Evolutionary conservation across 2,113 vertebrate genomes (phyloP), one percentile per base, ranked within the genome.

Genomic region (Bombycilla garrulus): DNA sequence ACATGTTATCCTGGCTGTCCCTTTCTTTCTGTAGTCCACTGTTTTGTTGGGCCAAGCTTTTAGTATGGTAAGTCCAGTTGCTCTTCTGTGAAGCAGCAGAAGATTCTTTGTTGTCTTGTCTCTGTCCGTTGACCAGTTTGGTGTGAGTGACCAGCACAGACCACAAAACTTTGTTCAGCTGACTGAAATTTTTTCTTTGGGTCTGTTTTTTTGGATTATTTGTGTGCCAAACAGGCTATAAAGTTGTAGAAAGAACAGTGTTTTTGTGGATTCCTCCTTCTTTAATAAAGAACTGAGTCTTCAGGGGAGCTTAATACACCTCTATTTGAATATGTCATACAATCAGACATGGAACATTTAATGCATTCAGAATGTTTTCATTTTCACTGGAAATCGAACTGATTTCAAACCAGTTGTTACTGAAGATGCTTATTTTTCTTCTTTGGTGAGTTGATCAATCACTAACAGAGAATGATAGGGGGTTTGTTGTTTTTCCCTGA

Each of bases 401-500:
- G 60, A 38, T 86, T 92, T 90, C 72, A 80, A 92, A 56, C 76
- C 82, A 88, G 3, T 81, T 73, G n/a, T 88, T 81, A 45, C 72
- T 84, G 47, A 66, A 86, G 67, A 78, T 86, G 83, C 61, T 90
- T 89, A 64, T 93, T 91, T 90, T 96, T 95, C 60, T 51, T 92
- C 33, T 84, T 89, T 70, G 50, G 26, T 92, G 51, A 90, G 31
- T 42, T 74, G 64, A 92, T 92, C 72, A 86, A 1, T 88, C 77
- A 64, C 60, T 71, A 90, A 62, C 36, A 70, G 54, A 60, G 79
- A 93, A 47, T 53, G 81, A 86, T 82, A 65, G 78, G 33, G 28
- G 5, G 3, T 9, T 88, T 60, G 48, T 93, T 93, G 56, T 33
- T 96, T 95, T 94, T 71, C 60, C 58, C 82, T 86, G 38, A 74